Percentiles rank a stretch among this genome's conserved stretches.
Evolutionary conservation across 2,888 invertebrate genomes (phyloP).

Genomic region (Drosophila diplacantha): DNA sequence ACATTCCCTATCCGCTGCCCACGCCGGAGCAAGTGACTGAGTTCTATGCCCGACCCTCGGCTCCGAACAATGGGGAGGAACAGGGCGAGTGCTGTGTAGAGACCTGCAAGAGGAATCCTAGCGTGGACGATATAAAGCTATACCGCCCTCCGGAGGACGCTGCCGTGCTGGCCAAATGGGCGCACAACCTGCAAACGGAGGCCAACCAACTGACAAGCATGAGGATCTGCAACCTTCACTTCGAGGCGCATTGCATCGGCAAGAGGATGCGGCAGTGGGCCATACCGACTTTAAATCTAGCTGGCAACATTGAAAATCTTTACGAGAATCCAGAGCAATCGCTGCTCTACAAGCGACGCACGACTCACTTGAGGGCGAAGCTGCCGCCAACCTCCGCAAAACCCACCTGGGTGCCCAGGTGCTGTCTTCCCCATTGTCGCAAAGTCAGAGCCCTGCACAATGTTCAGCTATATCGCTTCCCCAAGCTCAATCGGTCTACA

Average conservation of each 20-base stretch:
- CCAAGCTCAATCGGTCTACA: constrained; percentile 69
- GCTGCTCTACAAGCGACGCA: constrained; percentile 56
- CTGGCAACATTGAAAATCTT: constrained; percentile 65
- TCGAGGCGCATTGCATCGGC: constrained; percentile 73
- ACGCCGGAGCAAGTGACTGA: constrained; percentile 70
- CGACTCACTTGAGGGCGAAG: constrained; percentile 24
- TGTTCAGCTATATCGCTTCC: constrained; percentile 73
- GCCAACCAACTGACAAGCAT: constrained; percentile 48
- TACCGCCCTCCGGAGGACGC: constrained; percentile 72
- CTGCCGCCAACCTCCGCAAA: constrained; percentile 30
- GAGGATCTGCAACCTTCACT: constrained; percentile 72
- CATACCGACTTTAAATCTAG: constrained; percentile 72
- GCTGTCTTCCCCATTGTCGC: constrained; percentile 73
- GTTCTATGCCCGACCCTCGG: constrained; percentile 60
- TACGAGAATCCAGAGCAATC: constrained; percentile 72
- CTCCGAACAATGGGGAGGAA: constrained; percentile 70
- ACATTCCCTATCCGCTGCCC: constrained; percentile 61
- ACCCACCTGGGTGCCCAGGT: constrained; percentile 73
- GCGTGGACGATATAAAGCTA: constrained; percentile 71
- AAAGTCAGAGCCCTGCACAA: constrained; percentile 68
- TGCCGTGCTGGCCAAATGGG: constrained; percentile 70
- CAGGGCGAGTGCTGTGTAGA: constrained; percentile 74
- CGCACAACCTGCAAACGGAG: constrained; percentile 71
- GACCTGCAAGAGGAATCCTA: constrained; percentile 72
- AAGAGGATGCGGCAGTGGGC: constrained; percentile 73